phyloP scores from a whole-genome alignment of 2,797 vertebrate genomes.

The Orientallactaga sibirica region DNA sequence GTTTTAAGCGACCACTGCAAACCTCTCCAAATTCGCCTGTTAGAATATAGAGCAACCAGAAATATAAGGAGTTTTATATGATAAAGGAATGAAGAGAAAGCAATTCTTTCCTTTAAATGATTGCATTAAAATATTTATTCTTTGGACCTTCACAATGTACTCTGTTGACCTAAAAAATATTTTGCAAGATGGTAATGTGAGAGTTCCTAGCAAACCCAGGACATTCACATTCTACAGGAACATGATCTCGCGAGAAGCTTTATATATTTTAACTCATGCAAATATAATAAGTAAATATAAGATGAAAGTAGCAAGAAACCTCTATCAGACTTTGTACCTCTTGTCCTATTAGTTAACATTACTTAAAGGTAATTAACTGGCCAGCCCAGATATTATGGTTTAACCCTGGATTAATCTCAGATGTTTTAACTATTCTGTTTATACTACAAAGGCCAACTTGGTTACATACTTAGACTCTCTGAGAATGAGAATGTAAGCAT shows the following conservation, averaged over 20 bases:
- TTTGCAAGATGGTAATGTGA: background rate
- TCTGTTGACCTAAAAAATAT: background rate
- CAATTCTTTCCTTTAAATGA: background rate
- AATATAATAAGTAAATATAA: background rate
- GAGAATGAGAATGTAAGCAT: conserved; percentile 55
- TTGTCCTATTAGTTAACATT: background rate
- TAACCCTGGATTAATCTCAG: conserved; percentile 38
- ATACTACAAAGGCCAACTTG: conserved; percentile 14
- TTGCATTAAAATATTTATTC: background rate
- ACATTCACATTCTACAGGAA: background rate
- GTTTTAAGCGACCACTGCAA: conserved; percentile 96
- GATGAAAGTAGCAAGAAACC: background rate
- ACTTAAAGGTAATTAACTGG: background rate
- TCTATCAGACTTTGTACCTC: background rate
- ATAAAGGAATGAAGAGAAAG: conserved; percentile 37
- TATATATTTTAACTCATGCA: background rate
- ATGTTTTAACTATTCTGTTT: conserved; percentile 53
- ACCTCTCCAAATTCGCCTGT: conserved; percentile 98
- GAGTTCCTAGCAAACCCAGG: background rate
- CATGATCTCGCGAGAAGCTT: background rate
- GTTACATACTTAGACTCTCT: background rate
- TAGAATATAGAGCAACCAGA: conserved; percentile 19
- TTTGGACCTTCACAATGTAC: background rate
- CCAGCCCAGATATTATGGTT: background rate
- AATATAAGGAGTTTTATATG: background rate